phyloP scores from a whole-genome alignment of 2,888 invertebrate species.

The Agrotis exclamationis region DNA sequence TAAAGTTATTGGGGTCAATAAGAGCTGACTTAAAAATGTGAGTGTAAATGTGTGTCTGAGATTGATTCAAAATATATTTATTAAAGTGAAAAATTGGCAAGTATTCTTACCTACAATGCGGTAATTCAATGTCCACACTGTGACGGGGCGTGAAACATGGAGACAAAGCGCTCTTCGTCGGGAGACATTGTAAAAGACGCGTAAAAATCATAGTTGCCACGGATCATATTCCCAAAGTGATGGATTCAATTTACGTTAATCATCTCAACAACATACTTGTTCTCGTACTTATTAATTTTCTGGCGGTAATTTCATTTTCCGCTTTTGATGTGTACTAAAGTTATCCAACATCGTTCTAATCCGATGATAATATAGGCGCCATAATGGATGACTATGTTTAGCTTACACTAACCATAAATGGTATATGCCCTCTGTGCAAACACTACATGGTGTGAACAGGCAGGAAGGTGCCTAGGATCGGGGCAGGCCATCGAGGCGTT shows the following conservation, averaged over 20 bases:
- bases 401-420: constrained; percentile 28
- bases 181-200: background rate
- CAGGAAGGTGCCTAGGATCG: constrained; percentile 51
- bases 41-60: background rate
- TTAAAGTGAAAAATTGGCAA: background rate
- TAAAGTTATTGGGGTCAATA: background rate
- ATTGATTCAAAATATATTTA: background rate
- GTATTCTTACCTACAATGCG: no score
- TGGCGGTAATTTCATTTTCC: constrained; percentile 1
- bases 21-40: background rate
- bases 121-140: no score
- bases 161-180: background rate
- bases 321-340: background rate
- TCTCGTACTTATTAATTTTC: background rate
- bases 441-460: constrained; percentile 45
- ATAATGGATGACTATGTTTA: constrained; percentile 31
- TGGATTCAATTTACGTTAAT: constrained; percentile 20
- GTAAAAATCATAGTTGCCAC: background rate
- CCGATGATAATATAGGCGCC: background rate
- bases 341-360: background rate
- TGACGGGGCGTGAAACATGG: background rate
- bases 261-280: constrained; percentile 24
- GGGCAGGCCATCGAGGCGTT: constrained; percentile 65
- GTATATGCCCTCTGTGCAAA: constrained; percentile 28
- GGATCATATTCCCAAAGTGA: background rate